These are phyloP conservation scores for Actinia tenebrosa DNA, from an alignment of 64 coral and sea anemone species.

Conservation along the genomic window DNA sequence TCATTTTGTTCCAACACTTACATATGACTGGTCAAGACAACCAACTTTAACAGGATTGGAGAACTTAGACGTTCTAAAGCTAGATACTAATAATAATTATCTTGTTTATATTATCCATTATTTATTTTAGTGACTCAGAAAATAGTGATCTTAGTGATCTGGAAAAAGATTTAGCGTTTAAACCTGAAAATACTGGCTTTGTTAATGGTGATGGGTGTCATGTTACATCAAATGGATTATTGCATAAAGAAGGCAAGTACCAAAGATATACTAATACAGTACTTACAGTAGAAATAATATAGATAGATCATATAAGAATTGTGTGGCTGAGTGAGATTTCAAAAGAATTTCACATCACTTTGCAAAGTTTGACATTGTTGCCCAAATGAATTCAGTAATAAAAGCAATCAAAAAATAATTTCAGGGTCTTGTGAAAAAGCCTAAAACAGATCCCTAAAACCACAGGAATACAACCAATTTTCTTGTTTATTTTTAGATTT, in stretches of 20 bases:
- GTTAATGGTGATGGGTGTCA: conserved; percentile 39
- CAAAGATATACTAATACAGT: neutral
- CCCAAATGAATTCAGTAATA: no score
- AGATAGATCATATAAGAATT: no score
- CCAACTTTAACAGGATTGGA: no score
- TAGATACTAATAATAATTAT: neutral
- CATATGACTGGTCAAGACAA: no score
- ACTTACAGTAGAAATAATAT: neutral
- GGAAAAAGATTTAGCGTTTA: conserved; percentile 35
- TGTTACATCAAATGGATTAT: conserved; percentile 32
- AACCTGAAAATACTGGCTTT: conserved; percentile 6
- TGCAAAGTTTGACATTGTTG: no score
- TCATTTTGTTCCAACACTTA: no score
- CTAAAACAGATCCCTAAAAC: no score
- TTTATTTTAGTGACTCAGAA: conserved; percentile 48
- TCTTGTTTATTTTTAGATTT: conserved; percentile 55
- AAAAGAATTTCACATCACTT: no score
- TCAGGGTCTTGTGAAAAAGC: no score
- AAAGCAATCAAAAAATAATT: no score
- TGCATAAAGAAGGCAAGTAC: conserved; percentile 64
- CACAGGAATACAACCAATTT: neutral
- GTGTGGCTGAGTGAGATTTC: no score
- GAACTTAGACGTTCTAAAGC: no score
- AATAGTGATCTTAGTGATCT: conserved; percentile 73
- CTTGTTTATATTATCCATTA: neutral